Base-by-base conservation (phyloP, 2,797 vertebrate genomes). In the Okamejei kenojei region DNA sequence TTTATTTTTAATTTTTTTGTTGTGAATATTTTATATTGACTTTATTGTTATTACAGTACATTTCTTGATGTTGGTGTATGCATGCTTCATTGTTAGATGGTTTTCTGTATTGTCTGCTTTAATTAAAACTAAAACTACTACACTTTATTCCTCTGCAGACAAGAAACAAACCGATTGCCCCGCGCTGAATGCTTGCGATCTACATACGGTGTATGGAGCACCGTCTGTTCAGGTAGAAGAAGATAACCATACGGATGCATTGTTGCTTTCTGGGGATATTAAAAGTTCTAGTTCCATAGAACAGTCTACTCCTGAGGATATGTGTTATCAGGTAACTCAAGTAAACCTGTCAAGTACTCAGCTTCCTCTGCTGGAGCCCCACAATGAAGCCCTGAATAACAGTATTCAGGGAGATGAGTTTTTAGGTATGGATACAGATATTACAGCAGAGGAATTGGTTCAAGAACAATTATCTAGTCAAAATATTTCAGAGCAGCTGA, bases 401-500 rank as follows among this genome's bases (percentile, higher is more conserved):
- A 74, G 23, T 74, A 92, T 92, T 76, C 71, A 76, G 71, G 71
- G 73, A 58, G 35, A 76, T 74, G 65, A 91, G 76, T 92, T 92
- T 76, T 92, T 92, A 76, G 3, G 94, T 74, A 93, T 95, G 88
- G 94, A 93, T 93, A 94, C 93, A 38, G 93, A 76, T 0, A 32
- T 63, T 93, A 94, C 93, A 0, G 93, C 94, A 10, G 94, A 94
- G 94, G 95, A 96, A 93, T 91, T 94, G 73, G 93, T 78, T 65
- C 93, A 93, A 82, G 94, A 93, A 0, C 94, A 65, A 54, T 93
- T 94, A 1, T 63, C 73, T 93, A 93, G 79, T 0, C 54, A 91
- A 77, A 93, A 68, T 0, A 0, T 4, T 0, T 61, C 15, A 0
- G 77, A 93, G 9, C 58, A 77, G 23, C 78, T 65, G 5, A 88